A percentile compares a stretch with the other conserved stretches of the same genome.
Evolutionary conservation across 2,888 invertebrate genomes (phyloP).

Genomic region (Vannuccia rotundouncinata): DNA sequence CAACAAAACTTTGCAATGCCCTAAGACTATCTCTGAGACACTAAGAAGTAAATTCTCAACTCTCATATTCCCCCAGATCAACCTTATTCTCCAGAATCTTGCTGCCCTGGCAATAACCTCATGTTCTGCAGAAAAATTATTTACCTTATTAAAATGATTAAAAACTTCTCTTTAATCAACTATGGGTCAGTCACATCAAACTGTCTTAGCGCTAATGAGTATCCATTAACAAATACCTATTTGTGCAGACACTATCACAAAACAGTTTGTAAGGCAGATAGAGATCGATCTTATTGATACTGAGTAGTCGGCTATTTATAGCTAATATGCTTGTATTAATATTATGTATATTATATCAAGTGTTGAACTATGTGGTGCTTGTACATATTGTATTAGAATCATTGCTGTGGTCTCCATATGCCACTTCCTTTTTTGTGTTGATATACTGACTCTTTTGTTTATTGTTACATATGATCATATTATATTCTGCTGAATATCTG

Average conservation of each 20-base stretch:
- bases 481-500: too few relatives aligned
- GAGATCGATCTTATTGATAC: conserved; percentile 16
- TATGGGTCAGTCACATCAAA: conserved; percentile 24
- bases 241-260: conserved; percentile 21
- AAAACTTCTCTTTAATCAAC: conserved; percentile 21
- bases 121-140: conserved; percentile 6
- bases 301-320: background rate
- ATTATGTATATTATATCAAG: too few relatives aligned
- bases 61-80: conserved; percentile 23
- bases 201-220: conserved; percentile 21
- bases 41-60: conserved; percentile 20
- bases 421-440: too few relatives aligned
- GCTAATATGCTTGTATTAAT: background rate
- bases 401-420: too few relatives aligned
- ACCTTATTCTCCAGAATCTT: conserved; percentile 21
- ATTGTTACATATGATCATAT: too few relatives aligned
- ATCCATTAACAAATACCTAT: conserved; percentile 21
- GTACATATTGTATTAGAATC: too few relatives aligned
- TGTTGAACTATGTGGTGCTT: too few relatives aligned
- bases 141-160: conserved; percentile 21
- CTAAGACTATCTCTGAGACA: conserved; percentile 21
- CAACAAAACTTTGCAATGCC: conserved; percentile 24
- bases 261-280: conserved; percentile 20
- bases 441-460: too few relatives aligned
- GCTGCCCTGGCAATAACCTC: conserved; percentile 21